A percentile compares a stretch with the other conserved stretches of the same genome.
Evolutionary conservation across 2,888 invertebrate genomes (phyloP).

Genomic region (Dicyrtoma fusca): DNA sequence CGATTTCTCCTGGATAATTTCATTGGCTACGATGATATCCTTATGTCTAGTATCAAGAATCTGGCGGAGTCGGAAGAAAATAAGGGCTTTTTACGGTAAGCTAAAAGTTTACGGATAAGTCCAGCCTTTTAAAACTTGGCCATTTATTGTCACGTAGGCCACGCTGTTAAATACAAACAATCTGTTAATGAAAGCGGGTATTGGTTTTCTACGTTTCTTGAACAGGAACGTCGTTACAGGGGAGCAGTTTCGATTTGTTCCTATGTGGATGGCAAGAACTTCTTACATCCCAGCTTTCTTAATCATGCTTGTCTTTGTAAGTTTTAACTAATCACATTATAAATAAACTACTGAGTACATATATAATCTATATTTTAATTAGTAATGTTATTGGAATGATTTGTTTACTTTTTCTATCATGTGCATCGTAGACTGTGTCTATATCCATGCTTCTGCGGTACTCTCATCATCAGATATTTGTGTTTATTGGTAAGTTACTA

Average conservation of each 20-base stretch:
- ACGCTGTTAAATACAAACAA: too few species aligned
- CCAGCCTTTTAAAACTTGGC: too few species aligned
- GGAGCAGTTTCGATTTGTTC: slow-evolving; percentile 97
- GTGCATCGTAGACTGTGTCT: slow-evolving; percentile 98
- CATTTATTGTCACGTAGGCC: too few species aligned
- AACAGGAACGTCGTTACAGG: slow-evolving; percentile 93
- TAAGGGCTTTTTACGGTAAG: slow-evolving; percentile 85
- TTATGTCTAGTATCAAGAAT: slow-evolving; percentile 95
- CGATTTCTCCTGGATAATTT: slow-evolving; percentile 88
- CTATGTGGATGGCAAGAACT: slow-evolving; percentile 92
- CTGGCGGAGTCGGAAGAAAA: slow-evolving; percentile 95
- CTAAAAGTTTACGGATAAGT: too few species aligned
- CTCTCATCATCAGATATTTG: slow-evolving; percentile 99
- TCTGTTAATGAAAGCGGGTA: too few species aligned
- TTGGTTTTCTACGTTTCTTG: too few species aligned
- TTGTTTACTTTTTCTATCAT: too few species aligned
- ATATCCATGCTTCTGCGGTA: slow-evolving; percentile 97
- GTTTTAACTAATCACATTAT: slow-evolving; percentile 62
- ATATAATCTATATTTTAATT: too few species aligned
- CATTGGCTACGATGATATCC: slow-evolving; percentile 93
- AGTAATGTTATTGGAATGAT: too few species aligned
- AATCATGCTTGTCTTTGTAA: slow-evolving; percentile 98
- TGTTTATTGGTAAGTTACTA: slow-evolving; percentile 85
- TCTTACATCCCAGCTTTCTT: slow-evolving; percentile 95
- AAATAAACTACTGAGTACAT: slow-evolving; percentile 49